phyloP scores from a whole-genome alignment of 2,797 vertebrate genomes.

The Crax fasciolata region DNA sequence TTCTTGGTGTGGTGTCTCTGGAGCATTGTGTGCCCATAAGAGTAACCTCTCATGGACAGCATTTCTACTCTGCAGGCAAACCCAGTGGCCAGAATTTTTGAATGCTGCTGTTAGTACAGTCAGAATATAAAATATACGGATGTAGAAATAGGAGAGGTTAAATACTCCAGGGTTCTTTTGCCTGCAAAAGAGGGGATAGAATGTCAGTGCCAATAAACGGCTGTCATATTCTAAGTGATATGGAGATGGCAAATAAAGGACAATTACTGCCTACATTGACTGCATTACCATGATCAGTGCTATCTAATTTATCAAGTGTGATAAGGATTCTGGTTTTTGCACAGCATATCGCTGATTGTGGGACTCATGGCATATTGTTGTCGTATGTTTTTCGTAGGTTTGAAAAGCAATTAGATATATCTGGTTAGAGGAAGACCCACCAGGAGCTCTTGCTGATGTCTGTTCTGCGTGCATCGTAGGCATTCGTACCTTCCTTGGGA shows the following conservation, averaged over 20 bases:
- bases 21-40: neutral
- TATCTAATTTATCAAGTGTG: neutral
- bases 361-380: rapidly evolving
- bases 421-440: neutral
- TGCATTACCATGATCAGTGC: neutral
- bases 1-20: neutral
- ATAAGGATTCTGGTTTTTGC: neutral
- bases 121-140: neutral
- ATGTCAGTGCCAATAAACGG: neutral
- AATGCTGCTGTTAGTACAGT: neutral
- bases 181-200: neutral
- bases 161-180: neutral
- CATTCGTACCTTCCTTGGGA: neutral
- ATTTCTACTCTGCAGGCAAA: neutral
- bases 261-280: neutral
- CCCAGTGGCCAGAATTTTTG: neutral
- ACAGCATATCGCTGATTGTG: neutral
- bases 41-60: neutral
- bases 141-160: neutral
- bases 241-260: neutral
- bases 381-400: neutral
- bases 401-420: rapidly evolving
- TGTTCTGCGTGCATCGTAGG: neutral
- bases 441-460: neutral
- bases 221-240: neutral